Conservation (phyloP, 2,113 vertebrate species). For the Saccopteryx bilineata region DNA sequence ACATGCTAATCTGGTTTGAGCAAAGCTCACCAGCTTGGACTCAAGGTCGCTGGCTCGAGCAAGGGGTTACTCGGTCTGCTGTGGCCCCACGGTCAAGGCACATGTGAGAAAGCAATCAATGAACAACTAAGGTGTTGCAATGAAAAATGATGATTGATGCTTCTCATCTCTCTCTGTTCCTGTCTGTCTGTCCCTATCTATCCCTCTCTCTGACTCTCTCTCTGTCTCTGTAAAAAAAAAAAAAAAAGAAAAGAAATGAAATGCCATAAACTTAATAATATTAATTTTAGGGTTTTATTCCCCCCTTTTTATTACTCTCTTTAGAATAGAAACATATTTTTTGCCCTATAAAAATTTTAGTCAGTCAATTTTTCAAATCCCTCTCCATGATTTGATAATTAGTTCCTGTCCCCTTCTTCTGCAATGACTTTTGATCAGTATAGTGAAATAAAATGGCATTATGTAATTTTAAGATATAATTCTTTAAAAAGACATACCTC, state of each 20-base stretch:
- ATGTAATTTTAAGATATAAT: not conserved
- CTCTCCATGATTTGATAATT: not conserved
- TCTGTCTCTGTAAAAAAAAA: no score
- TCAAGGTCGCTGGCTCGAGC: no score
- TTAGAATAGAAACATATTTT: slow-evolving; percentile 57
- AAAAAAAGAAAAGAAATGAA: slow-evolving; percentile 22
- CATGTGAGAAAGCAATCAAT: no score
- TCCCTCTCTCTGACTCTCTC: no score
- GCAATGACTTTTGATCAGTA: not conserved
- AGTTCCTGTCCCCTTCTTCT: not conserved
- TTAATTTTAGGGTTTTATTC: slow-evolving; percentile 43
- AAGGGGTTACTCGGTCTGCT: no score
- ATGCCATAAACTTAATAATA: not conserved
- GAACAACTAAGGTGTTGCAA: no score
- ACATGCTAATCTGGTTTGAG: no score
- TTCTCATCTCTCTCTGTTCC: no score
- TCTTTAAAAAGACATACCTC: not conserved
- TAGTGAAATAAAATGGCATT: not conserved
- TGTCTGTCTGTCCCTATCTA: no score
- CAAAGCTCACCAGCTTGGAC: no score
- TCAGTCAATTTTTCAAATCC: slow-evolving; percentile 26
- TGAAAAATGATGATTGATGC: no score
- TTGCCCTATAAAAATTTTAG: slow-evolving; percentile 47
- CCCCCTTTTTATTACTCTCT: not conserved
- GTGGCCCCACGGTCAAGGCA: no score